Base-by-base conservation (phyloP, 1,140 invertebrate genomes). In the Schlechtendalia chinensis region DNA sequence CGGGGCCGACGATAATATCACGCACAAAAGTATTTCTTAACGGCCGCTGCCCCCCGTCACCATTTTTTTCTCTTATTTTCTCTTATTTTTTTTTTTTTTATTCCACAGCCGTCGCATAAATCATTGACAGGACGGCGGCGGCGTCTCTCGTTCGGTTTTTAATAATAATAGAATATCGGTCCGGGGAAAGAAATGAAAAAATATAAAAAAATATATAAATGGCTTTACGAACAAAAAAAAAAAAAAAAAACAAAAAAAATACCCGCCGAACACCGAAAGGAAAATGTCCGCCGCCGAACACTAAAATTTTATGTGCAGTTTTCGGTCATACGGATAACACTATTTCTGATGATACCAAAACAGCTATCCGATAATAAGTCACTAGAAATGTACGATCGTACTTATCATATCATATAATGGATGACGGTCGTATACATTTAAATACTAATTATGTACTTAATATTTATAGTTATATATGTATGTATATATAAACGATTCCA, bases 31-130 rank as follows among this genome's bases (percentile, higher is more conserved):
- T 45, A 67, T 39, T 69, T 50, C 47, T 50, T 69, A 27, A 50
- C 67, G n/a, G 65, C 32, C 8, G 24, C 67, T 53, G 67, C 22
- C 45, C 27, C 8, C 27, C 6, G 4, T 54, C 69, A n/a, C 69
- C 69, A 72, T 72, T 72, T 72, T 69, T 72, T 54, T 54, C n/a
- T n/a, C n/a, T n/a, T 22, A 24, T 67, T 67, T n/a, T 67, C 17
- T n/a, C n/a, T n/a, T n/a, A n/a, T 39, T 39, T 39, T 39, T 39
- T 4, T 39, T 39, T 4, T 39, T 39, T 4, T 39, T 8, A 45
- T 67, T 17, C 27, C n/a, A 67, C 39, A 16, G 50, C 29, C 53
- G 72, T 17, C 29, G 24, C 71, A 59, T 77, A 59, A 59, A 77
- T 77, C 72, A 45, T 5, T 8, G 14, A 27, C 24, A 27, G 45